Percentiles rank a stretch among this genome's conserved stretches.
Evolutionary conservation across 92 coral and sea anemone genomes (phyloP).

Genomic region (Zoanthus sansibaricus): DNA sequence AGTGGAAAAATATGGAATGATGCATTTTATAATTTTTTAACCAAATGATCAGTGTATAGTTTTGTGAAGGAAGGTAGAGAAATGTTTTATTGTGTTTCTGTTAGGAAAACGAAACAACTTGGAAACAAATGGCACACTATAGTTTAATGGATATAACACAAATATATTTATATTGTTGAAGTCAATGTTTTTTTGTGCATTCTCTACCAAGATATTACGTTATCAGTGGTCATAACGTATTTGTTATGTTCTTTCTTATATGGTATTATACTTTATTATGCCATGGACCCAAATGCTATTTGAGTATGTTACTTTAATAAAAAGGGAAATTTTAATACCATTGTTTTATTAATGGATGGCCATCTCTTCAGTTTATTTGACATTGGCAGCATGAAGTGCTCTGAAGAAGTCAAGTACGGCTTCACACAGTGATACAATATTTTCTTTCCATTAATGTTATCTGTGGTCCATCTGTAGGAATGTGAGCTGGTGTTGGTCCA

Average conservation of each 20-base stretch:
- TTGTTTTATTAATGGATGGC: not conserved
- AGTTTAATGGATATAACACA: no score
- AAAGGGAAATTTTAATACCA: not conserved
- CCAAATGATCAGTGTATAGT: no score
- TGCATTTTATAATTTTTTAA: no score
- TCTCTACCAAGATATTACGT: not conserved
- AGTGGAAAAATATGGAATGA: no score
- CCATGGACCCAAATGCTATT: not conserved
- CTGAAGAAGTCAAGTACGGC: not conserved
- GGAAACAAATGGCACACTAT: no score
- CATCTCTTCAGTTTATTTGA: not conserved
- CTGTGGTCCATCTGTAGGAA: conserved; percentile 38
- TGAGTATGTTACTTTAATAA: not conserved
- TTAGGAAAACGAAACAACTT: not conserved
- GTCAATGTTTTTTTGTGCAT: not conserved
- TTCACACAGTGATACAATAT: not conserved
- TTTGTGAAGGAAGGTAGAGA: no score
- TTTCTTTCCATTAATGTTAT: conserved; percentile 32
- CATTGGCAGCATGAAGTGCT: not conserved
- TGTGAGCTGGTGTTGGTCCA: conserved; percentile 32
- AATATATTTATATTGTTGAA: not conserved
- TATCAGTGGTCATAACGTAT: not conserved
- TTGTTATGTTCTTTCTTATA: not conserved
- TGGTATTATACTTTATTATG: not conserved
- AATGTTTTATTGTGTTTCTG: no score